Base-by-base conservation (phyloP, 1,140 invertebrate genomes). In the Sitobion miscanthi region DNA sequence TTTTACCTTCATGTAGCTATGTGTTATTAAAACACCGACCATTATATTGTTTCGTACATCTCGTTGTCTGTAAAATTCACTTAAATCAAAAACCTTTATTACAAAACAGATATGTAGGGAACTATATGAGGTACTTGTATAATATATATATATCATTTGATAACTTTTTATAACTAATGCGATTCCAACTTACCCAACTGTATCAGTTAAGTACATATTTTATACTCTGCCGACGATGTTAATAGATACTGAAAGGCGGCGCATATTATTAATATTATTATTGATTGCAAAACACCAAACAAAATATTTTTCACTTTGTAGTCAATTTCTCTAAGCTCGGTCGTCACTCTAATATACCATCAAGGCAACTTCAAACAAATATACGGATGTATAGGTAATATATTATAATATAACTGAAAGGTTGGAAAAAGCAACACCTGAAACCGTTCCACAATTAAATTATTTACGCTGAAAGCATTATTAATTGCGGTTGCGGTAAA, bases 391-490 rank as follows among this genome's bases (percentile, higher is more conserved):
- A n/a, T n/a, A n/a, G 30, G 62, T 14, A 85, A 45, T 25, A 23
- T 85, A 83, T 83, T 82, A 62, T 62, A 25, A 6, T 38, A 45
- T 23, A 42, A 5, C 83, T 23, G 42, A 30, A 85, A 85, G 38
- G 38, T 42, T 85, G 38, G 23, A 42, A 85, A 85, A 83, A 85
- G 38, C 83, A 45, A 38, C 38, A 85, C 83, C 38, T 85, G 9
- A 85, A 45, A 45, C 38, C 38, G 38, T 45, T 45, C 9, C 35
- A 69, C 62, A 85, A 85, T 85, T 85, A 25, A 85, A 85, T 85
- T 85, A 85, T 85, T 85, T 85, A 45, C 42, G 83, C 38, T 85
- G 38, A 85, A 85, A 85, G 83, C 83, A 86, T 45, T 30, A 86
- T 86, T 30, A 86, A 47, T 86, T 86, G 5, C 14, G 25, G 45